Percentiles rank a stretch among this genome's conserved stretches.
phyloP scores from a whole-genome alignment of 2,888 invertebrate species.

The Calliphora vomitoria region DNA sequence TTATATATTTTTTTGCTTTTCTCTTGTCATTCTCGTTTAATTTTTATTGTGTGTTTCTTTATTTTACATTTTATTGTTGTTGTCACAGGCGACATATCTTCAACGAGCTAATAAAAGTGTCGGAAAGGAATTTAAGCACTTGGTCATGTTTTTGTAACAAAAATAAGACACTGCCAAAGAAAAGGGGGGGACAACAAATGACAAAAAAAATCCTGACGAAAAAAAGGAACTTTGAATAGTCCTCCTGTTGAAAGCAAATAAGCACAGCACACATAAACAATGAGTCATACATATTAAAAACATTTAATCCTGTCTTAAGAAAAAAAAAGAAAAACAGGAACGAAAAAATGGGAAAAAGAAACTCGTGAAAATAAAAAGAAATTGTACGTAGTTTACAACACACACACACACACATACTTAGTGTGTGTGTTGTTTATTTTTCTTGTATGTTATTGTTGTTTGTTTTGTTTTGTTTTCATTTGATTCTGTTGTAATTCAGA shows the following conservation, averaged over 20 bases:
- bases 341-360: not conserved
- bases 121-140: constrained; percentile 71
- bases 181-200: not conserved
- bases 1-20: constrained; percentile 7
- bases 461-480: constrained; percentile 15
- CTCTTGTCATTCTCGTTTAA: constrained; percentile 35
- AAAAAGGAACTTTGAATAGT: constrained; percentile 17
- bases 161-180: constrained; percentile 17
- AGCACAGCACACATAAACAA: constrained; percentile 1
- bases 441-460: constrained; percentile 1
- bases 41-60: constrained; percentile 13
- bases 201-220: not conserved
- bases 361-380: not conserved
- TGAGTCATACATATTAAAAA: constrained; percentile 60
- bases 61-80: constrained; percentile 41
- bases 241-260: constrained; percentile 31
- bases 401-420: not conserved
- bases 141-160: constrained; percentile 63
- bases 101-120: constrained; percentile 72
- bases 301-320: constrained; percentile 48
- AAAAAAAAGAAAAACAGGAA: not conserved
- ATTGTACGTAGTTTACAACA: not conserved
- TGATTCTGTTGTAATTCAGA: not conserved
- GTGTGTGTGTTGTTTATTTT: not conserved
- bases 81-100: constrained; percentile 52